These are phyloP conservation scores for Cataglyphis cursor DNA, from an alignment of 2,888 invertebrate species.

Conservation along the genomic window DNA sequence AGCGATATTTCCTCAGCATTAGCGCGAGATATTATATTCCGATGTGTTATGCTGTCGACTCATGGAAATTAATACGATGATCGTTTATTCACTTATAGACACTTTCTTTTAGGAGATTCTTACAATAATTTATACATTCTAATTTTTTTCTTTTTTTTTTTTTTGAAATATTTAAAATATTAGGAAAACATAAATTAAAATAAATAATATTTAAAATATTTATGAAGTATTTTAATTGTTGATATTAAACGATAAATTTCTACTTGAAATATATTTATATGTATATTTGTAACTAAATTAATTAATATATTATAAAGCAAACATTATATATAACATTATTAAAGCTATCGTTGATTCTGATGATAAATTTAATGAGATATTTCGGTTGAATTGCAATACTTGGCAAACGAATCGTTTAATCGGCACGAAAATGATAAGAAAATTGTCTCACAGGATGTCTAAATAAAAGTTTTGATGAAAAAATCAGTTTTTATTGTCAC, in stretches of 20 bases:
- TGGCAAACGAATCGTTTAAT: slow-evolving; percentile 25
- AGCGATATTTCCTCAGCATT: slow-evolving; percentile 7
- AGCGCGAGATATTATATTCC: background rate
- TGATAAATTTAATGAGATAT: background rate
- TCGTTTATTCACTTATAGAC: background rate
- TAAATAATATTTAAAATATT: too few relatives aligned
- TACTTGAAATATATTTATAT: background rate
- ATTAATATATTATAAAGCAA: background rate
- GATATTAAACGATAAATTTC: background rate
- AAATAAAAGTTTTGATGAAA: slow-evolving; percentile 51
- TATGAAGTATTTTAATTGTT: background rate
- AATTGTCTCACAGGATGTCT: slow-evolving; percentile 56
- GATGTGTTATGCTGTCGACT: background rate
- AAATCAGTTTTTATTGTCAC: slow-evolving; percentile 46
- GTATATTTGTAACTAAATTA: background rate
- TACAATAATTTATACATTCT: background rate
- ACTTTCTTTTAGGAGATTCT: background rate
- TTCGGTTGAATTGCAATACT: background rate
- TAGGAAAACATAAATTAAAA: too few relatives aligned
- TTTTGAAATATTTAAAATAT: background rate
- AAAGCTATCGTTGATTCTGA: background rate
- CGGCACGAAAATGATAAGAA: slow-evolving; percentile 31
- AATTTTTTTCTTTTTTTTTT: background rate
- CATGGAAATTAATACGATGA: slow-evolving; percentile 1
- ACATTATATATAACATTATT: background rate